Conservation (phyloP, 2,797 vertebrate species). For the Cynopterus sphinx region DNA sequence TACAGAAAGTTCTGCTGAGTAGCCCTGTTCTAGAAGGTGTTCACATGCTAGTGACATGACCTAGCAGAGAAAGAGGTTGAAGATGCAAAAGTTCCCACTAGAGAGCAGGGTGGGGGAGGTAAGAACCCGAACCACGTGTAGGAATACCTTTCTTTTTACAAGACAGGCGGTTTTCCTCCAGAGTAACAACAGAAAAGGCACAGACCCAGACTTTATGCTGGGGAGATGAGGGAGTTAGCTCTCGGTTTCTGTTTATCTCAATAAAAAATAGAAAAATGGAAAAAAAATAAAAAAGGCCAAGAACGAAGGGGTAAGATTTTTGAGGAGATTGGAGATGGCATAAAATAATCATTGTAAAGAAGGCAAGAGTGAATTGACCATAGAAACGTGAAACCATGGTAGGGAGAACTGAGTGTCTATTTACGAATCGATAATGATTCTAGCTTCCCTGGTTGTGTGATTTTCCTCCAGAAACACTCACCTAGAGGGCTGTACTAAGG, state of each 20-base stretch:
- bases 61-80: neutral
- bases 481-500: constrained; percentile 9
- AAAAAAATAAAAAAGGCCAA: neutral
- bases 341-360: neutral
- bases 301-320: neutral
- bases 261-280: neutral
- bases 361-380: neutral
- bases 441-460: neutral
- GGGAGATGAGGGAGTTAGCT: neutral
- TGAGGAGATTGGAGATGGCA: neutral
- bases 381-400: neutral
- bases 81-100: neutral
- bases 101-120: neutral
- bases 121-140: neutral
- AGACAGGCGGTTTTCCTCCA: neutral
- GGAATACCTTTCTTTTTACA: neutral
- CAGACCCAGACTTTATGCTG: neutral
- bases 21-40: neutral
- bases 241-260: constrained; percentile 38
- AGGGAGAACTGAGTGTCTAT: neutral
- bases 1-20: neutral
- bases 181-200: neutral
- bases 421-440: neutral
- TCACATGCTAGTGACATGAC: neutral
- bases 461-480: constrained; percentile 47